Conservation (phyloP, 2,797 vertebrate genomes). For the Fistularia tabacaria region DNA sequence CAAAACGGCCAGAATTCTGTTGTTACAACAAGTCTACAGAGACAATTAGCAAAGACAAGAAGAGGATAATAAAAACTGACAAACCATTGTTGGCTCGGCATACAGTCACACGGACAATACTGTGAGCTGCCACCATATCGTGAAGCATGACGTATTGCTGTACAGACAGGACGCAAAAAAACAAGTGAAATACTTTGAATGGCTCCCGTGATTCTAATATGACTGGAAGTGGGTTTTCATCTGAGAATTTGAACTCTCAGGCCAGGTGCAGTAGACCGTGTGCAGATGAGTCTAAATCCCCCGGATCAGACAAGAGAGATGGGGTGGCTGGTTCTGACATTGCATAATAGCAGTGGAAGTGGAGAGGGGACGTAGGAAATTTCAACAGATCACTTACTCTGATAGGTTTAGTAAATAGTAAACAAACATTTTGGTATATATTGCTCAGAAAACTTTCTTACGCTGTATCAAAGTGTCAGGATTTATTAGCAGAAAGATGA, state of each 20-base stretch:
- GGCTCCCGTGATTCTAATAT: neutral
- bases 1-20: too few relatives aligned
- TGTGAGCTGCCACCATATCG: constrained; percentile 97
- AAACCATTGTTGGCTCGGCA: constrained; percentile 88
- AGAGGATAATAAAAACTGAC: constrained; percentile 14
- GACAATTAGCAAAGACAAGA: neutral
- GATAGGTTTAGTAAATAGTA: neutral
- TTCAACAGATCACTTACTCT: constrained; percentile 5
- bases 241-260: constrained; percentile 8
- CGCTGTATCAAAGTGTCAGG: too few relatives aligned
- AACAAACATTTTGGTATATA: too few relatives aligned
- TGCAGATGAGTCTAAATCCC: constrained; percentile 12
- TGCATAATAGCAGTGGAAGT: neutral
- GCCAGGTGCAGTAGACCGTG: constrained; percentile 11
- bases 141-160: constrained; percentile 98
- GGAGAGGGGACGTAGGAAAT: neutral
- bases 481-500: too few relatives aligned
- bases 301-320: constrained; percentile 11
- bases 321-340: neutral
- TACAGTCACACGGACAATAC: constrained; percentile 91
- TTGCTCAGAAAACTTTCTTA: too few relatives aligned
- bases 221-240: constrained; percentile 1
- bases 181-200: constrained; percentile 9
- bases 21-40: constrained; percentile 2
- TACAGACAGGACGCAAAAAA: constrained; percentile 23